Base-by-base conservation (phyloP, 2,888 invertebrate genomes). In the Melanchra persicariae region DNA sequence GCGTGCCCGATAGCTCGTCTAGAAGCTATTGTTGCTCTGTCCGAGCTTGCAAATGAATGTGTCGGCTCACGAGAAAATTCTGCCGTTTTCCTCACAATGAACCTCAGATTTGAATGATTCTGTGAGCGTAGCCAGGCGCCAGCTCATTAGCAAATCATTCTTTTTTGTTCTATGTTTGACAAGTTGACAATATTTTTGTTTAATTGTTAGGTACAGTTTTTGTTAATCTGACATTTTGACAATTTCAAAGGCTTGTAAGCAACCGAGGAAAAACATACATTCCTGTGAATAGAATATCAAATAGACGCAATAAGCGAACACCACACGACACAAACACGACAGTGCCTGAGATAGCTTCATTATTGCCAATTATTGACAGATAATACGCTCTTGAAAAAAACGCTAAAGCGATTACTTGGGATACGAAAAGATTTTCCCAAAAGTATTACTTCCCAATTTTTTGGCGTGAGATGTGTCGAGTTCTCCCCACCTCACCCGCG, bases 31-130 rank as follows among this genome's bases (percentile, higher is more conserved):
- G 74, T 75, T 26, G 22, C 10, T 47, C 47, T 17, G 24, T 57
- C 68, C 19, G 34, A 60, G 40, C 9, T 57, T 52, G 55, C 45
- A 24, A 52, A 67, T 74, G 60, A 69, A 66, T 54, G 45, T 49
- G 54, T 58, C 59, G 24, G 49, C 59, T 45, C 43, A 34, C 26
- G 34, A 57, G 37, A 47, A 43, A 43, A 22, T 60, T 69, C 49
- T 63, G 26, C 40, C 47, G 24, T 52, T 55, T 34, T 26, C 12
- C 30, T 49, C 17, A 70, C 71, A 78, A 74, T 67, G 34, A 47
- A 15, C 19, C 10, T 59, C 19, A 60, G 43, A 63, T 66, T 60
- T 34, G 22, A 70, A 57, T 54, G 49, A 54, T 47, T 60, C 54
- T 30, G 52, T 45, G 12, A 63, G 43, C 45, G 49, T 4, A 12